phyloP scores from a whole-genome alignment of 2,113 vertebrate genomes.

The Xiphophorus hellerii region DNA sequence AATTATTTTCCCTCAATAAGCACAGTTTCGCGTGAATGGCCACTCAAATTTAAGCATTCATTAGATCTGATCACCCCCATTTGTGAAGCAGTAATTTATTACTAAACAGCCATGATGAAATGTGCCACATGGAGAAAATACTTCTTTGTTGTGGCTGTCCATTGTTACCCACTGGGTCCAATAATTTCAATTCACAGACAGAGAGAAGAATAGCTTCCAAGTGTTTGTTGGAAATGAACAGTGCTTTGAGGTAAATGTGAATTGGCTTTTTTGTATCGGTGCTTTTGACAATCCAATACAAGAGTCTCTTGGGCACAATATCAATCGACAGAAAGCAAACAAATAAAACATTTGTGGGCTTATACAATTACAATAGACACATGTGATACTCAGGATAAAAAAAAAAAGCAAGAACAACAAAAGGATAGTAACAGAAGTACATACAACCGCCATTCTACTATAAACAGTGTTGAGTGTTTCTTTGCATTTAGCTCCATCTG shows the following conservation, averaged over 20 bases:
- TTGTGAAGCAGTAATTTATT: slow-evolving; percentile 7
- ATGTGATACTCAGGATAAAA: not conserved
- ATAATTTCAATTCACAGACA: slow-evolving; percentile 13
- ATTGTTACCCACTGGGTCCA: slow-evolving; percentile 16
- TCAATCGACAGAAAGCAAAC: slow-evolving; percentile 6
- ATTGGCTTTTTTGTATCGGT: slow-evolving; percentile 15
- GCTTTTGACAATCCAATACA: slow-evolving; percentile 2
- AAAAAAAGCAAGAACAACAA: accelerated
- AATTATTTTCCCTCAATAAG: slow-evolving; percentile 26
- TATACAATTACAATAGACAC: slow-evolving; percentile 1
- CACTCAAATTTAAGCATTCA: slow-evolving; percentile 14
- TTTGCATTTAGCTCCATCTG: not conserved
- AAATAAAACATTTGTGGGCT: not conserved
- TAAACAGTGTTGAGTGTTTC: not conserved
- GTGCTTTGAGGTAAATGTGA: slow-evolving; percentile 15
- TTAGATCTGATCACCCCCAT: slow-evolving; percentile 1
- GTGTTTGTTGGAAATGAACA: slow-evolving; percentile 4
- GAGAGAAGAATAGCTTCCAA: slow-evolving; percentile 2
- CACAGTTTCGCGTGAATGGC: slow-evolving; percentile 2
- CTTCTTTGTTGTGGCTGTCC: not conserved
- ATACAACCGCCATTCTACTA: not conserved
- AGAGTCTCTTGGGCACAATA: not conserved
- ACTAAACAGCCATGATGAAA: not conserved
- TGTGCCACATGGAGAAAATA: slow-evolving; percentile 3
- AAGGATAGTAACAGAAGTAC: not conserved